Evolutionary conservation across 2,113 vertebrate genomes (phyloP), one percentile per base, ranked within the genome.

Genomic region (Dendrocopos noguchii): DNA sequence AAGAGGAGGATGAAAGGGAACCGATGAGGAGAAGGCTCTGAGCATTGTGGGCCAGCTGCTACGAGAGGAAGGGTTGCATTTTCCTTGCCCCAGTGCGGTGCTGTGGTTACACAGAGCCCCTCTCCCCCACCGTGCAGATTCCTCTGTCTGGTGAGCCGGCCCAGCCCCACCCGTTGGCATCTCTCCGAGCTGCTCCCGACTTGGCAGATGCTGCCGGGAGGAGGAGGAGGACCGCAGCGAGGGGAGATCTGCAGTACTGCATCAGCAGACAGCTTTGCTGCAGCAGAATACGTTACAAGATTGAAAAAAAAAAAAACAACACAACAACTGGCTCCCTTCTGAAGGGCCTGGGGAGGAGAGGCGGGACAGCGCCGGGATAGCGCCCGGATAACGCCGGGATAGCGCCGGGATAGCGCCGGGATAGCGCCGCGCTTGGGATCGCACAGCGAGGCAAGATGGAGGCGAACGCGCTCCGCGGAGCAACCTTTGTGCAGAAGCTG

Each of bases 211-310:
- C 94, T 61, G 77, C 64, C 8, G 15, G 92, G 83, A 94, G 91
- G 92, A 93, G 63, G 63, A 65, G 64, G 65, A 93, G 56, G 79
- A 80, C 79, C 8, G 87, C 85, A 86, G 34, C 34, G 55, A 46
- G 68, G 79, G 72, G 77, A 95, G 89, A 82, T 87, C 96, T 82
- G 96, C 97, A 97, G 80, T 90, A 92, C 93, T 93, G 95, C 87
- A 93, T 94, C 95, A 81, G 65, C 84, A 84, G 87, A 84, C 50
- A 9, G 22, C 57, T 80, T 81, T 73, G 74, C 96, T 94, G 95
- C 96, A 96, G 95, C 94, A 77, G 55, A 57, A 28, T 22, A 82
- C 87, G 10, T 39, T 55, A 71, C 81, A n/a, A 27, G 50, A 1
- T 14, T 18, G 4, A 28, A 63, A 34, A 47, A 74, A 16, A 71